phyloP scores from a whole-genome alignment of 2,113 vertebrate genomes.

The Tor tambroides region DNA sequence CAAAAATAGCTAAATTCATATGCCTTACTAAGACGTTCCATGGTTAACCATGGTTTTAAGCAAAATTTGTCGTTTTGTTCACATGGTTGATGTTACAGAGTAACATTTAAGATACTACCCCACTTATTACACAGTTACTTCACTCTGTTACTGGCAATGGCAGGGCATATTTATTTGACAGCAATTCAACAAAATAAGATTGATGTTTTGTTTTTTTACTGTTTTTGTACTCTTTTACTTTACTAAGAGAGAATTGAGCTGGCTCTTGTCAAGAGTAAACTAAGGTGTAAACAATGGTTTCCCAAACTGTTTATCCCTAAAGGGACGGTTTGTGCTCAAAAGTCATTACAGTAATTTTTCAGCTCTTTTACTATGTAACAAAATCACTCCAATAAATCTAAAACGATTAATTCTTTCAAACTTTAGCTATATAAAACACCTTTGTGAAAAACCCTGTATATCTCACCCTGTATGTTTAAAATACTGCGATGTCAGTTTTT shows the following conservation, averaged over 20 bases:
- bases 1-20: slow-evolving; percentile 9
- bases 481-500: neutral
- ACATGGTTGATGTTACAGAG: neutral
- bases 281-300: neutral
- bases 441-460: neutral
- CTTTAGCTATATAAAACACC: too few relatives aligned
- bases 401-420: neutral
- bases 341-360: neutral
- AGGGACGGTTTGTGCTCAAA: neutral
- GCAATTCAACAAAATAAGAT: neutral
- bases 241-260: neutral
- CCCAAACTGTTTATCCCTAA: neutral
- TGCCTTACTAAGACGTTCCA: slow-evolving; percentile 34
- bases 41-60: neutral
- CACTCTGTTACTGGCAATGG: neutral
- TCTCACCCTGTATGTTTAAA: too few relatives aligned
- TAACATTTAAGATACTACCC: neutral
- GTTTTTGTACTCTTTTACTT: too few relatives aligned
- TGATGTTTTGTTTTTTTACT: neutral
- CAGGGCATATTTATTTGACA: neutral
- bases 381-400: neutral
- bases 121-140: neutral
- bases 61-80: neutral
- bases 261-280: neutral
- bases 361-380: neutral